Evolutionary conservation across 2,888 invertebrate species (phyloP), one percentile per base, ranked within the genome.

Genomic region (Melanotus villosus): DNA sequence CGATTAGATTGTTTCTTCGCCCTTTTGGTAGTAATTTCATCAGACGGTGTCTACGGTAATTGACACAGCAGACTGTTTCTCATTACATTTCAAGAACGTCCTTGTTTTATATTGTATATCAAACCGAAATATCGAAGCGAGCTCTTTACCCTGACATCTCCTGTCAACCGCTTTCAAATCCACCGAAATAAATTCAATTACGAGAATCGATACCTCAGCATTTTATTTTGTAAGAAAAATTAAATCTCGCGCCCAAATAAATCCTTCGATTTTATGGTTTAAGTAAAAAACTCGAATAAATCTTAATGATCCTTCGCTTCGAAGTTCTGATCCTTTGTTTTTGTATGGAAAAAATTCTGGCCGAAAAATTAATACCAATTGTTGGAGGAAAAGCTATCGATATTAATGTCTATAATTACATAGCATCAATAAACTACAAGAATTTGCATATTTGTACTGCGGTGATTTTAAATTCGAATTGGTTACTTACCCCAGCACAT

Each of bases 401-500:
- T 32, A 50, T 50, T 26, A n/a, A 3, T 10, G 14, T 10, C 2
- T 50, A 50, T 9, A 50, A 50, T 16, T 50, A 7, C 16, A 2
- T 50, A 14, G 50, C 50, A 1, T 50, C 50, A 26, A n/a, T 50
- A 2, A 16, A 7, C 16, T 12, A 50, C n/a, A 7, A 1, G 0
- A 10, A 12, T 1, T 12, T 6, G 23, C 50, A 50, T 19, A 26
- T 50, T 23, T 50, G 50, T 14, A 6, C 50, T 1, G 50, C 50
- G 10, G 10, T 7, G n/a, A 50, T 50, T 32, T 16, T 50, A 14
- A 2, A 12, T 16, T 3, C n/a, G 26, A 9, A n/a, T 9, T 50
- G 50, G 50, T 9, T 50, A 50, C 9, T 50, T 9, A 32, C 50
- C 1, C 26, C 50, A 32, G 30, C 50, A 16, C 50, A 50, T 16